Evolutionary conservation across 1,140 invertebrate species (phyloP).

Genomic region (Gonioctena quinquepunctata): DNA sequence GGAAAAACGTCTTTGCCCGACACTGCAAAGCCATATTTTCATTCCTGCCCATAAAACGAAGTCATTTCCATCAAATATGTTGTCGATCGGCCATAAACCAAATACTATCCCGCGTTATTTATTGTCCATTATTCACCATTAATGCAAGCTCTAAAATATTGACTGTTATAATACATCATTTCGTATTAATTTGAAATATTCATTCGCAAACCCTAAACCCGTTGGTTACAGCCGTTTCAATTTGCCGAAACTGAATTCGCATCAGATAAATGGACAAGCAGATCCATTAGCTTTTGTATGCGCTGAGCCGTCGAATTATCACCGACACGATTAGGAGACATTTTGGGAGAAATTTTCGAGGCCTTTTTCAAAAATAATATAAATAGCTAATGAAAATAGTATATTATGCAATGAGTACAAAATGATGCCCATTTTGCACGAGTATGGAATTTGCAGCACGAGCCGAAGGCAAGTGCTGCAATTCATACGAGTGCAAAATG

Average conservation of each 20-base stretch:
- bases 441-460: too few relatives aligned
- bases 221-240: slow-evolving; percentile 22
- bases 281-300: slow-evolving; percentile 23
- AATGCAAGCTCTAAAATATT: neutral
- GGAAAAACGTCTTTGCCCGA: too few relatives aligned
- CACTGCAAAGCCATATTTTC: too few relatives aligned
- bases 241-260: slow-evolving; percentile 21
- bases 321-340: too few relatives aligned
- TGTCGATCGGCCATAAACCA: neutral
- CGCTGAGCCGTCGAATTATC: neutral
- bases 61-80: neutral
- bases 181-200: slow-evolving; percentile 22
- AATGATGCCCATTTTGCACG: too few relatives aligned
- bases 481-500: too few relatives aligned
- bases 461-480: too few relatives aligned
- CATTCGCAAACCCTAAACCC: slow-evolving; percentile 19
- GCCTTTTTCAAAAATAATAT: too few relatives aligned
- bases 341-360: too few relatives aligned
- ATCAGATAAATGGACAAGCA: slow-evolving; percentile 25
- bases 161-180: slow-evolving; percentile 7
- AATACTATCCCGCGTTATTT: neutral
- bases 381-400: too few relatives aligned
- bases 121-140: neutral
- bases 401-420: too few relatives aligned
- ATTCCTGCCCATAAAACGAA: neutral